Evolutionary conservation across 2,888 invertebrate species (phyloP).

Genomic region (Globia sparganii): DNA sequence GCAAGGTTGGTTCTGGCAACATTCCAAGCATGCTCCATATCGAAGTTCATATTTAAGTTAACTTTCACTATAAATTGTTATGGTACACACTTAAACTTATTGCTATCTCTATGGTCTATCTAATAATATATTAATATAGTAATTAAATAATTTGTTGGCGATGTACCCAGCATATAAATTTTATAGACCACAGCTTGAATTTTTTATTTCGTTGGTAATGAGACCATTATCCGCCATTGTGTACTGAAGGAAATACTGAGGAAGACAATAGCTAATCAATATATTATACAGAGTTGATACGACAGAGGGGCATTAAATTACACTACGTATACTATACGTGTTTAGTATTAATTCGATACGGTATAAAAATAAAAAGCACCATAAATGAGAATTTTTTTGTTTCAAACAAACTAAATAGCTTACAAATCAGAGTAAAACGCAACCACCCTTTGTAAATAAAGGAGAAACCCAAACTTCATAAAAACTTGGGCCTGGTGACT

Average conservation of each 20-base stretch:
- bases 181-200: not conserved
- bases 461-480: too few relatives aligned
- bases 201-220: not conserved
- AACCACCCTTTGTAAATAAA: too few relatives aligned
- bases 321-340: too few relatives aligned
- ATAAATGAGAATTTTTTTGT: too few relatives aligned
- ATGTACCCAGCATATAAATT: not conserved
- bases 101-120: slow-evolving; percentile 13
- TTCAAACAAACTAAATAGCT: too few relatives aligned
- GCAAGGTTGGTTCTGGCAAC: slow-evolving; percentile 12
- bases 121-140: not conserved
- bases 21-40: slow-evolving; percentile 17
- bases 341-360: too few relatives aligned
- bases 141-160: not conserved
- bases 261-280: not conserved
- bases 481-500: too few relatives aligned
- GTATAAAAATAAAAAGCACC: too few relatives aligned
- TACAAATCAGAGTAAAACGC: too few relatives aligned
- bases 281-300: too few relatives aligned
- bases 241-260: not conserved
- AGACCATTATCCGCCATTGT: too few relatives aligned
- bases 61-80: slow-evolving; percentile 38
- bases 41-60: slow-evolving; percentile 37
- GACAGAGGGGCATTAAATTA: too few relatives aligned
- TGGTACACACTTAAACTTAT: slow-evolving; percentile 20